Evolutionary conservation across 2,113 vertebrate species (phyloP).

Genomic region (Phyllostomus discolor): DNA sequence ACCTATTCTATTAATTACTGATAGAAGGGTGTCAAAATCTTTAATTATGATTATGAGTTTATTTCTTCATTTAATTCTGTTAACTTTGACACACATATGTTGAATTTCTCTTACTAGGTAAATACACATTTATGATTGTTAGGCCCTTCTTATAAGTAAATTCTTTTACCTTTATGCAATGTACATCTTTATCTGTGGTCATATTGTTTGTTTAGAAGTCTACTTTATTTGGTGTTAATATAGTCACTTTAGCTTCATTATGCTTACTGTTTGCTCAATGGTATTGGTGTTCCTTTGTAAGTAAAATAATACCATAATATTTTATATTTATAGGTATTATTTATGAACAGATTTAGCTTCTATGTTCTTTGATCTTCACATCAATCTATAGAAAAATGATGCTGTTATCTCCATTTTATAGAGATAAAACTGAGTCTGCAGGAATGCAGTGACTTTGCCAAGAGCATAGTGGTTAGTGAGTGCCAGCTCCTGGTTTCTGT

Average conservation of each 20-base stretch:
- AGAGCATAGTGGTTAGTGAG: background rate
- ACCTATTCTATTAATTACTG: background rate
- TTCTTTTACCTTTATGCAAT: background rate
- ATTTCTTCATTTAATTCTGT: constrained; percentile 6
- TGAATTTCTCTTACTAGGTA: background rate
- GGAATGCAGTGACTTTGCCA: background rate
- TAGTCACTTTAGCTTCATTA: background rate
- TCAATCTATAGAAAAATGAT: background rate
- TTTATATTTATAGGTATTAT: background rate
- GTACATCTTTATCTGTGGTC: background rate
- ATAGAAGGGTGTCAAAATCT: background rate
- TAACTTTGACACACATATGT: background rate
- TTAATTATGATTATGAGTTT: background rate
- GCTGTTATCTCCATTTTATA: background rate
- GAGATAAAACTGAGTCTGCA: background rate
- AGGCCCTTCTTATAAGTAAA: background rate
- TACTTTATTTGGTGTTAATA: constrained; percentile 11
- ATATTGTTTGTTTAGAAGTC: background rate
- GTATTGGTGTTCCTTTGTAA: background rate
- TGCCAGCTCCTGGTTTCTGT: background rate
- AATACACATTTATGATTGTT: background rate
- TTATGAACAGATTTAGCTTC: background rate
- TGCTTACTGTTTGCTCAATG: background rate
- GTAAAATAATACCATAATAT: constrained; percentile 2
- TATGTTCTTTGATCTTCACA: background rate